Conservation (phyloP, 92 coral and sea anemone genomes). For the Siderastrea siderea region DNA sequence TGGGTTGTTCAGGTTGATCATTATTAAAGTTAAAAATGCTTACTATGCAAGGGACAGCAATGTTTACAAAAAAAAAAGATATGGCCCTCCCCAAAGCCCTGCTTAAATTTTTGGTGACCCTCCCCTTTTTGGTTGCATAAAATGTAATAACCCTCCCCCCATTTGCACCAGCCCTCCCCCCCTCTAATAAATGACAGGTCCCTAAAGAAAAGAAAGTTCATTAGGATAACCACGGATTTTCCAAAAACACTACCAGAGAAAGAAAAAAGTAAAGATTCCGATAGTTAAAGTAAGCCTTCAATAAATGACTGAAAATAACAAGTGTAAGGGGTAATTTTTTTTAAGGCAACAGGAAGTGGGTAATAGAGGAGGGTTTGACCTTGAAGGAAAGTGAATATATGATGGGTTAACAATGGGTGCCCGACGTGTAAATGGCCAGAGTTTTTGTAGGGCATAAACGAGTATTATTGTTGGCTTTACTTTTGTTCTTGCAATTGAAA, state of each 20-base stretch:
- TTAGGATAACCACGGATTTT: neutral
- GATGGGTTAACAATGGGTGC: neutral
- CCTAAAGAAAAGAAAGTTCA: neutral
- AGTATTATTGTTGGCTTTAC: neutral
- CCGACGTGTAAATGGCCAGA: neutral
- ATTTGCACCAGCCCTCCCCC: no score
- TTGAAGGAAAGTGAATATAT: conserved; percentile 14
- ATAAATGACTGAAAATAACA: neutral
- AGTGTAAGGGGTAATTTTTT: neutral
- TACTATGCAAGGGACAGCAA: no score
- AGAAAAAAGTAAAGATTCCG: conserved; percentile 23
- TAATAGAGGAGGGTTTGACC: conserved; percentile 7
- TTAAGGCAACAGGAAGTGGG: no score
- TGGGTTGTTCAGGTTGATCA: no score
- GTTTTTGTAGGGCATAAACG: neutral
- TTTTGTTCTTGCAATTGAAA: conserved; percentile 11
- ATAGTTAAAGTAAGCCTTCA: neutral
- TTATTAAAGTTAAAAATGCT: no score
- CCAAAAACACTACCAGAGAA: neutral
- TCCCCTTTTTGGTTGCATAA: no score
- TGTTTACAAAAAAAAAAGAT: no score
- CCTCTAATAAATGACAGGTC: no score
- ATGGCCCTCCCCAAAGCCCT: no score
- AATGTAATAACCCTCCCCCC: no score
- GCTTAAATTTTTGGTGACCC: no score